Evolutionary conservation across 2,797 vertebrate species (phyloP), one percentile per base, ranked within the genome.

Genomic region (Propithecus perrieri): DNA sequence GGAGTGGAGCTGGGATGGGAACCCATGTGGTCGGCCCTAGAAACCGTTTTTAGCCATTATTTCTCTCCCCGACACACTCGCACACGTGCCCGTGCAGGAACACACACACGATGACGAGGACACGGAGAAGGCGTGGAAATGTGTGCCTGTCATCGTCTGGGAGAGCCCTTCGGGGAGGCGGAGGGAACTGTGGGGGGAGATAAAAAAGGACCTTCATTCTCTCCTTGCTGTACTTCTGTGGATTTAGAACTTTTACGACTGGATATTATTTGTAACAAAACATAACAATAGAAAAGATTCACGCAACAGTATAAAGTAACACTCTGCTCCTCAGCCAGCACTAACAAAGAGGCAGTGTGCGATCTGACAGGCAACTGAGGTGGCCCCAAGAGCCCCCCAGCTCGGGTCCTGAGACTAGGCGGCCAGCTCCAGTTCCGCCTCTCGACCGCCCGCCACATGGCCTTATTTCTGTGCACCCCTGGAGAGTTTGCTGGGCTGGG

Each of bases 1-100:
- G 78, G 28, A 57, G 91, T 50, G 84, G 80, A 89, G 38, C 59
- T 22, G n/a, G 33, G 74, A n/a, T 35, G 18, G 78, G 59, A n/a
- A 11, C 7, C 28, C 48, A 9, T 48, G 84, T 38, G 12, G 63
- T 13, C n/a, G 35, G 80, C 71, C 17, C 48, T 13, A 26, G 14
- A 79, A 20, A 12, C 43, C 12, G 5, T 20, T 80, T 48, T 26
- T 59, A 85, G 59, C 4, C 50, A 46, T 43, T 20, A 1, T 30
- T 22, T 61, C 26, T 7, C 59, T 55, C 26, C 5, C 67, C 13
- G 12, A 11, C 17, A 9, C 55, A 20, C 2, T 13, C 26, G 72
- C 35, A 7, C 26, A 8, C 2, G 2, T 15, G 35, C 14, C 22
- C 4, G n/a, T 10, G 15, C 41, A 22, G 6, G 4, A n/a, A 38